Evolutionary conservation across 1,140 invertebrate species (phyloP).

Genomic region (Heliconius nattereri): DNA sequence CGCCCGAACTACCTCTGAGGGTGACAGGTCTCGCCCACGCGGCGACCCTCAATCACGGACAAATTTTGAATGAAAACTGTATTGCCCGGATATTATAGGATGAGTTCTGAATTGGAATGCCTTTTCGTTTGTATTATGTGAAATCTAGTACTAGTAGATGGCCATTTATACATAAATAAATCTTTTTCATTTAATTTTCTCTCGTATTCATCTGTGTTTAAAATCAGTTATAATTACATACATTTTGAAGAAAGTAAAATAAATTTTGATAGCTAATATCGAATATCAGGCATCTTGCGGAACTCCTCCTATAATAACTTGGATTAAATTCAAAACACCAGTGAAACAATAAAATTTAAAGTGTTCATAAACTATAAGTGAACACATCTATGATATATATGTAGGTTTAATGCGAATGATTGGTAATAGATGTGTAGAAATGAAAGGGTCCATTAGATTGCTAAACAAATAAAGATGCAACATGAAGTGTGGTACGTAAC

Average conservation of each 20-base stretch:
- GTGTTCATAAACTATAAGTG: constrained; percentile 53
- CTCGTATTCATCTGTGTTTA: not conserved
- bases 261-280: not conserved
- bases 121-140: not conserved
- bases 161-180: too few species aligned
- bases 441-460: constrained; percentile 76
- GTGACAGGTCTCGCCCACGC: constrained; percentile 65
- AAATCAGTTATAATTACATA: not conserved
- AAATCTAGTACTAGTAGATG: not conserved
- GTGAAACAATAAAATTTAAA: constrained; percentile 46
- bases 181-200: not conserved
- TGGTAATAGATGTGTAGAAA: constrained; percentile 55
- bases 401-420: constrained; percentile 38
- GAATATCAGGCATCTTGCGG: not conserved
- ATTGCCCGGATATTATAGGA: constrained; percentile 3
- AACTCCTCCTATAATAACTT: not conserved
- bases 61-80: constrained; percentile 33
- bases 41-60: constrained; percentile 44
- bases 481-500: constrained; percentile 20
- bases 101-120: not conserved
- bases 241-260: not conserved
- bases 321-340: constrained; percentile 33
- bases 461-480: constrained; percentile 32
- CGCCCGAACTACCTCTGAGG: constrained; percentile 85
- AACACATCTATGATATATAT: constrained; percentile 36